These are phyloP conservation scores for Actenoides hombroni DNA, from an alignment of 2,113 vertebrate genomes.

Conservation along the genomic window DNA sequence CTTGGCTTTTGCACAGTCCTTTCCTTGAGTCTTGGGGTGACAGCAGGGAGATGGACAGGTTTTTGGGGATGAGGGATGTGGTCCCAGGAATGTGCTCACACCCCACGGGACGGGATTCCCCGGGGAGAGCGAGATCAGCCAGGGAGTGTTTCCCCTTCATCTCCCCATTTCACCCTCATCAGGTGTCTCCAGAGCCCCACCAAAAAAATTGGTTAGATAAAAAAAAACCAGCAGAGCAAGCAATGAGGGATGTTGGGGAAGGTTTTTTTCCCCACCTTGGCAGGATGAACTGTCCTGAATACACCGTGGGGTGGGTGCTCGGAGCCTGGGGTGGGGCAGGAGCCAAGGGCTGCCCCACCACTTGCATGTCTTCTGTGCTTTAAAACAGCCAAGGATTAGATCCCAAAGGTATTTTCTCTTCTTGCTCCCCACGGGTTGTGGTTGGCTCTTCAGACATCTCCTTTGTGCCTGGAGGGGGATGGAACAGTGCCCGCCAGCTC, in stretches of 20 bases:
- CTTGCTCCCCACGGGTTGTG: background rate
- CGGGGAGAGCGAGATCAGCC: background rate
- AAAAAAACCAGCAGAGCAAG: background rate
- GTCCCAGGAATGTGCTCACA: background rate
- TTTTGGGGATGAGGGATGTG: background rate
- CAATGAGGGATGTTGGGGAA: background rate
- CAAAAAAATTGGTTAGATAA: rapidly evolving
- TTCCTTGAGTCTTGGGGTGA: background rate
- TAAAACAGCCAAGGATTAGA: background rate
- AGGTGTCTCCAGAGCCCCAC: background rate
- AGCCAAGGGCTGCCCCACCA: background rate
- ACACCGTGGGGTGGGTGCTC: rapidly evolving
- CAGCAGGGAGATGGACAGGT: background rate
- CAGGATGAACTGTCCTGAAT: background rate
- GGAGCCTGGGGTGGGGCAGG: background rate
- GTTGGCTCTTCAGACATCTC: background rate
- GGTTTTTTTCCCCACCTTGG: background rate
- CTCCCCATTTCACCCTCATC: background rate
- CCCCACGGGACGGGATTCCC: background rate
- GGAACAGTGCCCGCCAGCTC: background rate
- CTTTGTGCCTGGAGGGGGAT: background rate
- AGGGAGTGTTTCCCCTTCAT: rapidly evolving
- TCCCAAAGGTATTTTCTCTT: background rate
- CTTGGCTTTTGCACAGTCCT: background rate
- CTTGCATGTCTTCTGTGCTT: background rate